Conservation (phyloP, 2,888 invertebrate genomes). For the Galerucella pusilla region DNA sequence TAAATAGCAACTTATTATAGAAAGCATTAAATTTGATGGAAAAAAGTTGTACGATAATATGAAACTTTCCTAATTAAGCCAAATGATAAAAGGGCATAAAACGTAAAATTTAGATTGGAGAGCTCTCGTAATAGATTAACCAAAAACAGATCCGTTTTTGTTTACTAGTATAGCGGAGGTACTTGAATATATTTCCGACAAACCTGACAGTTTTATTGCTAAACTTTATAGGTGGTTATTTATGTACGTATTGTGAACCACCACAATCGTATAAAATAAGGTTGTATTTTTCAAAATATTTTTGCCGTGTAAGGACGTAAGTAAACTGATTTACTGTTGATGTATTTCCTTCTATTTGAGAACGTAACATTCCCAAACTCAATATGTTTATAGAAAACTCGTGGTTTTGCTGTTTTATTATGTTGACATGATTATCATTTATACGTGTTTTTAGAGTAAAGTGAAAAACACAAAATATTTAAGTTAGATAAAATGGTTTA, state of each 20-base stretch:
- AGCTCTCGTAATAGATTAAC: constrained; percentile 13
- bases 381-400: constrained; percentile 2
- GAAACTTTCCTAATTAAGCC: constrained; percentile 10
- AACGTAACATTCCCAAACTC: not conserved
- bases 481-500: not conserved
- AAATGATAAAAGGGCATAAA: constrained; percentile 1
- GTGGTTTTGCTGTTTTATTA: not conserved
- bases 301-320: constrained; percentile 5
- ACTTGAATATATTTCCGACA: constrained; percentile 15
- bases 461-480: not conserved
- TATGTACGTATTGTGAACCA: constrained; percentile 15
- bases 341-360: not conserved
- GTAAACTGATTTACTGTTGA: constrained; percentile 15
- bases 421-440: not conserved
- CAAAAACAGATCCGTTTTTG: constrained; percentile 15
- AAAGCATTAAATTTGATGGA: not conserved
- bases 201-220: constrained; percentile 17
- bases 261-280: constrained; percentile 7
- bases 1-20: not conserved
- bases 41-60: not conserved
- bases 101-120: not conserved
- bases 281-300: constrained; percentile 14
- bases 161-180: constrained; percentile 6
- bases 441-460: not conserved
- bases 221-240: constrained; percentile 16